Percentiles rank a stretch among this genome's conserved stretches.
These are phyloP conservation scores for Trogon surrucura DNA, from an alignment of 2,113 vertebrate species.

Conservation along the genomic window DNA sequence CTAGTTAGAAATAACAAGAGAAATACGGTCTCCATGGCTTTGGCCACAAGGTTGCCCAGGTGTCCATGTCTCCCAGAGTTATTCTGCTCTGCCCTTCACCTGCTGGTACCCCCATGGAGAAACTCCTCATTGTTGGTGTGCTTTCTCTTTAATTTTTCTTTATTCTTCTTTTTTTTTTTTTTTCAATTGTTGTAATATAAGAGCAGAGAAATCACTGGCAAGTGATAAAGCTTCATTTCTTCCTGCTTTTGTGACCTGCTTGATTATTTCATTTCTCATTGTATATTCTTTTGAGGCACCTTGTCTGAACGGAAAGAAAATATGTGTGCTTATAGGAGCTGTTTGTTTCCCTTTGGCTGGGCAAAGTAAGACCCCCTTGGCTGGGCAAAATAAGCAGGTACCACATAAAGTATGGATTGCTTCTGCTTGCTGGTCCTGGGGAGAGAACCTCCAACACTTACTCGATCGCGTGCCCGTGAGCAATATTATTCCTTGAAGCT, in stretches of 20 bases:
- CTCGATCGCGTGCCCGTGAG: rapidly evolving
- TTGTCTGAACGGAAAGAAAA: constrained; percentile 13
- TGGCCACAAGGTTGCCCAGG: rapidly evolving
- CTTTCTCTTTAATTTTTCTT: background rate
- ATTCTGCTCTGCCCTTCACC: background rate
- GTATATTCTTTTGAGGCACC: constrained; percentile 44
- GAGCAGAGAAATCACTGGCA: constrained; percentile 41
- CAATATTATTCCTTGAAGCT: rapidly evolving
- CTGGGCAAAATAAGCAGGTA: background rate
- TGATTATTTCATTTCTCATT: constrained; percentile 52
- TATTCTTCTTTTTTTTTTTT: background rate
- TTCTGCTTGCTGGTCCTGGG: background rate
- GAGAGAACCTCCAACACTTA: background rate
- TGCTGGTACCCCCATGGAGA: background rate
- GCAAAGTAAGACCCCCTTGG: background rate
- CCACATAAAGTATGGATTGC: rapidly evolving
- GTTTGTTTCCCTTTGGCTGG: constrained; percentile 23
- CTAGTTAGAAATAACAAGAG: rapidly evolving
- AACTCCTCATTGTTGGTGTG: background rate
- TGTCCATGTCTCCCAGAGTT: background rate
- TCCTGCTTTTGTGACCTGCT: constrained; percentile 53
- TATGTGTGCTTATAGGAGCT: background rate
- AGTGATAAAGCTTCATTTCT: constrained; percentile 65
- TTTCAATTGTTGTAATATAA: constrained; percentile 14
- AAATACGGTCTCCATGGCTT: background rate